phyloP scores from a whole-genome alignment of 2,113 vertebrate genomes.

The Prolemur simus region DNA sequence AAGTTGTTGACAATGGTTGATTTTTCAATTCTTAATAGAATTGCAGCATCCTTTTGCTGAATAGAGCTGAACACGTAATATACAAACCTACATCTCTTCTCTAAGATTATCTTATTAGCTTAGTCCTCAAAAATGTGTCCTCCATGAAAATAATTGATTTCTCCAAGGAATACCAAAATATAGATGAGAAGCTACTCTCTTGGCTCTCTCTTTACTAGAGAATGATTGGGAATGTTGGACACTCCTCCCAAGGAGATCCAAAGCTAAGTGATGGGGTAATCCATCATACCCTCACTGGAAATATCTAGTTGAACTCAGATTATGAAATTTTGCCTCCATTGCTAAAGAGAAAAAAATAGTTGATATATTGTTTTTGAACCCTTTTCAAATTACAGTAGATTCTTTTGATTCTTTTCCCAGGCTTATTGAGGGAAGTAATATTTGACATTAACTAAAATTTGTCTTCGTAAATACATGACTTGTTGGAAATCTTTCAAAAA shows the following conservation, averaged over 20 bases:
- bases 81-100: not conserved
- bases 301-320: not conserved
- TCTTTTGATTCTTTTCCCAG: not conserved
- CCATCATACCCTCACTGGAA: not conserved
- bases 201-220: not conserved
- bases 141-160: constrained; percentile 6
- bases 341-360: not conserved
- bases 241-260: not conserved
- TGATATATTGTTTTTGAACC: not conserved
- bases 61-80: not conserved
- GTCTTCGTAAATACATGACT: not conserved
- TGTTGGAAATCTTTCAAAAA: constrained; percentile 8
- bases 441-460: not conserved
- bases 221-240: not conserved
- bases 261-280: not conserved
- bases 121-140: not conserved
- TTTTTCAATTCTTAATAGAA: constrained; percentile 31
- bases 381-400: not conserved
- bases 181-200: not conserved
- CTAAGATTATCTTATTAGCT: not conserved
- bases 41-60: not conserved
- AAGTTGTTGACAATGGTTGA: not conserved
- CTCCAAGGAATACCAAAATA: not conserved
- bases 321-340: not conserved
- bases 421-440: not conserved